Evolutionary conservation across 2,888 invertebrate genomes (phyloP).

Genomic region (Eustalomyia histrio): DNA sequence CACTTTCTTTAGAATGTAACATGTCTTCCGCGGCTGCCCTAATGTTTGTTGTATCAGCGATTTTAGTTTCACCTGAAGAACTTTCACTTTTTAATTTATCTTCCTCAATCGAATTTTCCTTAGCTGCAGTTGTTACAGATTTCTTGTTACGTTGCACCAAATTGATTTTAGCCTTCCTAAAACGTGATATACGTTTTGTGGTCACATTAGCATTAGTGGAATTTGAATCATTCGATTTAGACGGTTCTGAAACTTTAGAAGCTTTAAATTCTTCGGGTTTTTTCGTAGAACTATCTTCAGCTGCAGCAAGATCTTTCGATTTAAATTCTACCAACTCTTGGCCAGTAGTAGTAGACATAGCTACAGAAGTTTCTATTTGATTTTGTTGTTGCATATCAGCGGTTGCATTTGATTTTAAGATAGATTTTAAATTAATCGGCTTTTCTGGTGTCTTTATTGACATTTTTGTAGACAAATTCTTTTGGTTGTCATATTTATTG

Average conservation of each 20-base stretch:
- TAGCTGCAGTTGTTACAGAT: not conserved
- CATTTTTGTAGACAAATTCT: not conserved
- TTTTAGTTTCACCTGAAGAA: not conserved
- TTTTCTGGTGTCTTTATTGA: conserved; percentile 6
- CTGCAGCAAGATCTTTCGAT: not conserved
- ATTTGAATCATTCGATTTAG: conserved; percentile 8
- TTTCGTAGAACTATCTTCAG: not conserved
- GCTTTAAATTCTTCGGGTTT: not conserved
- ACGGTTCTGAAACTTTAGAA: not conserved
- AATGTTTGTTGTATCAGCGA: not conserved
- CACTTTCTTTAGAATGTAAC: too few species aligned
- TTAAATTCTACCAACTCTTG: not conserved
- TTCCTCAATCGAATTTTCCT: not conserved
- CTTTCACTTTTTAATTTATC: not conserved
- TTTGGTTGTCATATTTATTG: not conserved
- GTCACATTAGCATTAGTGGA: not conserved
- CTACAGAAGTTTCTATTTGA: not conserved
- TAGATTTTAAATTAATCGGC: not conserved
- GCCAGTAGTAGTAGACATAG: not conserved
- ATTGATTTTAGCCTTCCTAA: conserved; percentile 73
- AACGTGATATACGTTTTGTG: conserved; percentile 61
- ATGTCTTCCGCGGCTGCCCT: too few species aligned
- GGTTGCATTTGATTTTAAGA: not conserved
- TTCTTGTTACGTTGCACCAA: conserved; percentile 72
- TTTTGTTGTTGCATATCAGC: not conserved